Percentiles rank a stretch among this genome's conserved stretches.
Evolutionary conservation across 2,888 invertebrate species (phyloP).

Genomic region (Plagiodera versicolora): DNA sequence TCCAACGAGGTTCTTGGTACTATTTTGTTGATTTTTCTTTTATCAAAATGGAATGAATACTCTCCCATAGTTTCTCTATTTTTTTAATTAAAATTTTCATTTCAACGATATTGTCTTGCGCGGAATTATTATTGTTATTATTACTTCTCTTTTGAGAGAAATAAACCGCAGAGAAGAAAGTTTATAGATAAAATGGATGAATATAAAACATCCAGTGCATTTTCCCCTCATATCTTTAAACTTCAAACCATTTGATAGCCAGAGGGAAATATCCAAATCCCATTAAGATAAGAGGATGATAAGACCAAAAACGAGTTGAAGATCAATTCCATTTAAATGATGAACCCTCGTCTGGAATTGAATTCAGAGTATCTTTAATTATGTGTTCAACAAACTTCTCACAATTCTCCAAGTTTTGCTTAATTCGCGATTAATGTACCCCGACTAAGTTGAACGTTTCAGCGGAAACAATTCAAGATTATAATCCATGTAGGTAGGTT

Average conservation of each 20-base stretch:
- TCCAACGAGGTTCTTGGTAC: too few relatives aligned
- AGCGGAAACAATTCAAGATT: conserved; percentile 23
- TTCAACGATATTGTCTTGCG: too few relatives aligned
- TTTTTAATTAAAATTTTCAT: too few relatives aligned
- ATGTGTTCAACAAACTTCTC: conserved; percentile 22
- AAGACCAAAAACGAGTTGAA: background rate
- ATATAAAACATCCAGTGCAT: background rate
- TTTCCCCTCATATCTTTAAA: background rate
- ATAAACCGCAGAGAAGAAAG: background rate
- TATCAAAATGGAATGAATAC: too few relatives aligned
- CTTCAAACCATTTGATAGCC: background rate
- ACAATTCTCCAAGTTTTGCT: conserved; percentile 21
- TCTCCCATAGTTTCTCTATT: too few relatives aligned
- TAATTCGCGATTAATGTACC: conserved; percentile 23
- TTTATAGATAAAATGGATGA: background rate
- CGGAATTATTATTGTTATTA: too few relatives aligned
- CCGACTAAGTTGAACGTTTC: conserved; percentile 21
- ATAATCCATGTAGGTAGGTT: conserved; percentile 14
- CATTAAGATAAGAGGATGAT: conserved; percentile 11
- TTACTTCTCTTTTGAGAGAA: too few relatives aligned
- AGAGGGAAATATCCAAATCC: conserved; percentile 7
- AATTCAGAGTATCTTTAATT: conserved; percentile 24
- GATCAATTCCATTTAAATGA: conserved; percentile 19
- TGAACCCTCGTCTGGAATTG: conserved; percentile 17
- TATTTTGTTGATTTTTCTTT: too few relatives aligned